Percentiles rank a stretch among this genome's conserved stretches.
Conservation (phyloP, 2,113 vertebrate species). For the Heloderma charlesbogerti region DNA sequence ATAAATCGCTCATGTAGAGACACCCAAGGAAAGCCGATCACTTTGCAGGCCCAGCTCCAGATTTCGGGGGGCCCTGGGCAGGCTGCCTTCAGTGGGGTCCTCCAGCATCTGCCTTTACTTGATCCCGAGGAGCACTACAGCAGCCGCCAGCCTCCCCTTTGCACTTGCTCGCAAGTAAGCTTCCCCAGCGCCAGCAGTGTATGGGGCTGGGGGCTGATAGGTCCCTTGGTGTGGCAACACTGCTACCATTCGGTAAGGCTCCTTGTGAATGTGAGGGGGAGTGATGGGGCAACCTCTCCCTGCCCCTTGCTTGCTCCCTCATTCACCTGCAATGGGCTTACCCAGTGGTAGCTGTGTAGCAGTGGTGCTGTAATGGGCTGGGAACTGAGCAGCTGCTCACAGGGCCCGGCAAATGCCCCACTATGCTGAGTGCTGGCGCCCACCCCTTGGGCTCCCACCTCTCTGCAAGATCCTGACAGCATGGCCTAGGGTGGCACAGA, state of each 20-base stretch:
- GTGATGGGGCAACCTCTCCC: neutral
- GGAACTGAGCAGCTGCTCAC: neutral
- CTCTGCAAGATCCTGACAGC: neutral
- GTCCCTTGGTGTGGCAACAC: no score
- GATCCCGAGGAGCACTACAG: neutral
- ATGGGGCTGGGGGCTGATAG: neutral
- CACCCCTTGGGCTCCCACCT: neutral
- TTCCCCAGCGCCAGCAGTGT: neutral
- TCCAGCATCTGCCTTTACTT: neutral
- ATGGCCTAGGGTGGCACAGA: neutral
- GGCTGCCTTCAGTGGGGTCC: neutral
- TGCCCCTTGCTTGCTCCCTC: neutral
- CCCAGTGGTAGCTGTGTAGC: neutral
- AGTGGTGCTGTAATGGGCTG: neutral
- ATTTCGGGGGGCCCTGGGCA: neutral
- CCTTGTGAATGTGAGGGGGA: neutral
- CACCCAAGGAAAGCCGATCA: neutral
- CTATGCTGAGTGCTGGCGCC: neutral
- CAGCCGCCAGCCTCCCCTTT: neutral
- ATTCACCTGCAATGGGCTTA: neutral
- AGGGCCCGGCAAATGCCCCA: neutral
- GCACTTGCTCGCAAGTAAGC: neutral
- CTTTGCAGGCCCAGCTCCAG: neutral
- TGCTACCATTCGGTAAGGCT: neutral
- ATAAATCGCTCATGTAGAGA: no score